These are phyloP conservation scores for Drosophila kokeensis DNA, from an alignment of 2,888 invertebrate genomes.

Conservation along the genomic window DNA sequence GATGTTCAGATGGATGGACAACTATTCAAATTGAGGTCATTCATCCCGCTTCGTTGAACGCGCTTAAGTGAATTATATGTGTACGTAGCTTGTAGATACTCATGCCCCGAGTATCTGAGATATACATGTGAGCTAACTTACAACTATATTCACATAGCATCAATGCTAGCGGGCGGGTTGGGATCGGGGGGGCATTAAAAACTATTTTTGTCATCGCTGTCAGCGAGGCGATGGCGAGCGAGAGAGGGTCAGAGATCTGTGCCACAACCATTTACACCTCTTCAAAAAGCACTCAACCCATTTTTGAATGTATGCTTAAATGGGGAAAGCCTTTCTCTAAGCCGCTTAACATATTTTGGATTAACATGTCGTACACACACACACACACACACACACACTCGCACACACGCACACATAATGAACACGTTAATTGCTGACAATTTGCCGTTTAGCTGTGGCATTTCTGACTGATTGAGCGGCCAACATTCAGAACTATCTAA, in stretches of 20 bases:
- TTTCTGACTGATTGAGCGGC: conserved; percentile 58
- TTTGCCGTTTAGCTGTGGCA: conserved; percentile 37
- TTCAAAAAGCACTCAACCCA: conserved; percentile 56
- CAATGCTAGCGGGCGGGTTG: neutral
- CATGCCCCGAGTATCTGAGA: conserved; percentile 33
- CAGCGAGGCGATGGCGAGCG: neutral
- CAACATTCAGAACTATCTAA: conserved; percentile 23
- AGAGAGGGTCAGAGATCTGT: conserved; percentile 33
- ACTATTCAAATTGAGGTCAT: conserved; percentile 81
- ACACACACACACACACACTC: neutral
- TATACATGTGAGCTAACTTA: conserved; percentile 35
- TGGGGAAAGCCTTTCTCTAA: conserved; percentile 59
- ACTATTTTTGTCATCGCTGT: conserved; percentile 53
- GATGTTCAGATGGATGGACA: conserved; percentile 59
- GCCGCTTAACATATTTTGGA: conserved; percentile 42
- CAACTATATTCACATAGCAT: conserved; percentile 20
- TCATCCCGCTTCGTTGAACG: conserved; percentile 82
- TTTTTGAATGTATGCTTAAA: conserved; percentile 18
- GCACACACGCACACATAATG: conserved; percentile 35
- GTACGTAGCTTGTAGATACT: conserved; percentile 17
- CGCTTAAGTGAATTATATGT: conserved; percentile 80
- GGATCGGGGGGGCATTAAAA: conserved; percentile 2
- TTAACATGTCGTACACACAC: conserved; percentile 23
- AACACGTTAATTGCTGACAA: conserved; percentile 73
- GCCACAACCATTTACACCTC: conserved; percentile 54